These are phyloP conservation scores for Lophotriccus pileatus DNA, from an alignment of 2,797 vertebrate genomes.

Conservation along the genomic window DNA sequence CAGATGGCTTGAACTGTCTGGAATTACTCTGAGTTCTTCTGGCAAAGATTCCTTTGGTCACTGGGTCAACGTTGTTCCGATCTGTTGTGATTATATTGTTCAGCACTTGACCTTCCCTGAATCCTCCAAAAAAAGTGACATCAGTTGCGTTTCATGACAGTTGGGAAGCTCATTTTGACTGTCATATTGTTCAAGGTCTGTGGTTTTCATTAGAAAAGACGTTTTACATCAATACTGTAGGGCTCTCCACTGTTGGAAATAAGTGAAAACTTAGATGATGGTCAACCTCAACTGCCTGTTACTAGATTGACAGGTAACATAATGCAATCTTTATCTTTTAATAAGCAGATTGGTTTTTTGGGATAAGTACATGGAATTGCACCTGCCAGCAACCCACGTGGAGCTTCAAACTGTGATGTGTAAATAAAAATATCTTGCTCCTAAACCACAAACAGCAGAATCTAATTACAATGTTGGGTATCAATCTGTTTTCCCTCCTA, in stretches of 20 bases:
- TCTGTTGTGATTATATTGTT: neutral
- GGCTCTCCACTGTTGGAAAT: neutral
- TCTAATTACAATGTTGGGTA: neutral
- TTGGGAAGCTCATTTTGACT: neutral
- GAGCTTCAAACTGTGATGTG: neutral
- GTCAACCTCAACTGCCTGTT: neutral
- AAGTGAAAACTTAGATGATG: neutral
- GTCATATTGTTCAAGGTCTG: neutral
- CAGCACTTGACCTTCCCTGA: neutral
- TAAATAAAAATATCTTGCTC: neutral
- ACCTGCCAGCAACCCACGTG: neutral
- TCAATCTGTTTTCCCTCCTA: neutral
- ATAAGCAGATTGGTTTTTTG: neutral
- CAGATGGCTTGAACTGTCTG: constrained; percentile 21
- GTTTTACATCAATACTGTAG: neutral
- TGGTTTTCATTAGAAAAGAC: neutral
- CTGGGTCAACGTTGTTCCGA: neutral
- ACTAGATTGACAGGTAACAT: neutral
- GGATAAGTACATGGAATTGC: neutral
- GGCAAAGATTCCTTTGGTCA: neutral
- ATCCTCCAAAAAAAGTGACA: neutral
- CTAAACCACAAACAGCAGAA: neutral
- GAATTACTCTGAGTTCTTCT: neutral
- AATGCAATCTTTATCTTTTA: neutral
- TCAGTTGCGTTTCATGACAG: neutral